Percentiles rank a stretch among this genome's conserved stretches.
Evolutionary conservation across 2,888 invertebrate species (phyloP).

Genomic region (Pelosia muscerda): DNA sequence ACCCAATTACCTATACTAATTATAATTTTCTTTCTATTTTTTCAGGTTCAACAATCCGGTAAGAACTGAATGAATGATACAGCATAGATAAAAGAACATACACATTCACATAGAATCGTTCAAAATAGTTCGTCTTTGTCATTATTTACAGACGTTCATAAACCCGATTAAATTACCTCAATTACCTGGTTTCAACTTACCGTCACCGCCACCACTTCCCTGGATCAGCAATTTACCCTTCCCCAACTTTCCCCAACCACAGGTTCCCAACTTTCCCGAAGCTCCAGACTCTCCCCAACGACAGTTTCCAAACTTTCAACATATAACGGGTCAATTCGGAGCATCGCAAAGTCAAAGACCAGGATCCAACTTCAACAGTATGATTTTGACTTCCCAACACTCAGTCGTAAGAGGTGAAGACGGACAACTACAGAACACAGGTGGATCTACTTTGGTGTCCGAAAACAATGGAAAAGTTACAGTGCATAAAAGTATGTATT

Average conservation of each 20-base stretch:
- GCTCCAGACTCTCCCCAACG: neutral
- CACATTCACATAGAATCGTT: constrained; percentile 19
- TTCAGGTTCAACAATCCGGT: constrained; percentile 59
- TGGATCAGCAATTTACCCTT: constrained; percentile 9
- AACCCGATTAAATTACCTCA: constrained; percentile 9
- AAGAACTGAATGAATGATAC: constrained; percentile 35
- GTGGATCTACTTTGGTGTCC: constrained; percentile 24
- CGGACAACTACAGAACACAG: constrained; percentile 23
- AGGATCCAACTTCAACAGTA: constrained; percentile 33
- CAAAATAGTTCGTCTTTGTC: constrained; percentile 63
- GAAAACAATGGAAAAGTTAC: constrained; percentile 37
- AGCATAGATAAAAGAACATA: constrained; percentile 26
- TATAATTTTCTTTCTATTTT: constrained; percentile 39
- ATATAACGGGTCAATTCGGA: constrained; percentile 52
- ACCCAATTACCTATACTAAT: neutral
- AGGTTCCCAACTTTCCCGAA: neutral
- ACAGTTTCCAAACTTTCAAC: constrained; percentile 8
- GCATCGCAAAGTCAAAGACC: constrained; percentile 38
- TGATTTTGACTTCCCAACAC: neutral
- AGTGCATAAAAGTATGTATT: constrained; percentile 36
- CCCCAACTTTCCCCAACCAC: neutral
- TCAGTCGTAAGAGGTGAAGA: constrained; percentile 7
- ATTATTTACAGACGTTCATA: constrained; percentile 45
- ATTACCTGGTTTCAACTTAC: constrained; percentile 24
- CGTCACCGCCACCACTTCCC: constrained; percentile 12